Conservation (phyloP, 2,797 vertebrate genomes). For the Podargus strigoides region DNA sequence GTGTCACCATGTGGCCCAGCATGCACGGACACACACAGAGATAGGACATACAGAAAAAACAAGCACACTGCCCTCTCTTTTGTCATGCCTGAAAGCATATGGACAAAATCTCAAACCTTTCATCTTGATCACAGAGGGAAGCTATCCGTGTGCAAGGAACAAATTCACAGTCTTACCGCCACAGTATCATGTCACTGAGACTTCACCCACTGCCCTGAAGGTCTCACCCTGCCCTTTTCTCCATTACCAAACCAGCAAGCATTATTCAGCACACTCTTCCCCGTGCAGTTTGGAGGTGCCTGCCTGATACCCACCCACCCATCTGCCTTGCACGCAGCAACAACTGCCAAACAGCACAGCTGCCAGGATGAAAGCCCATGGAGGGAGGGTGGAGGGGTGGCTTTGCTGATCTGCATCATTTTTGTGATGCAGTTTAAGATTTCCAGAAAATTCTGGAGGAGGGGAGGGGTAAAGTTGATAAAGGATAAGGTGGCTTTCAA, state of each 20-base stretch:
- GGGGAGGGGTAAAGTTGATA: background rate
- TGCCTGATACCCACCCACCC: background rate
- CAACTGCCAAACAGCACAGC: background rate
- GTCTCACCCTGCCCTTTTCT: background rate
- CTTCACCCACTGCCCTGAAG: background rate
- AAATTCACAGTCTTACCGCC: background rate
- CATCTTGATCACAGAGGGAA: background rate
- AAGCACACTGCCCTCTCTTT: background rate
- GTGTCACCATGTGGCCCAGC: background rate
- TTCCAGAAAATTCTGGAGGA: slow-evolving; percentile 12
- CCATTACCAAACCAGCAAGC: background rate
- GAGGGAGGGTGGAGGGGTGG: background rate
- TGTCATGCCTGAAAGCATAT: background rate
- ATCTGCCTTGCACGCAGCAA: background rate
- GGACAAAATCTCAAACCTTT: background rate
- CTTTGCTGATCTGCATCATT: background rate
- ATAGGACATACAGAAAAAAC: background rate
- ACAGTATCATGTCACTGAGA: background rate
- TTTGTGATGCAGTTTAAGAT: background rate
- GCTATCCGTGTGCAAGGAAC: background rate
- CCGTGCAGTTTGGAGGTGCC: background rate
- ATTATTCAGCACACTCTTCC: background rate
- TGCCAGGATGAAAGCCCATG: background rate
- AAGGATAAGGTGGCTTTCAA: slow-evolving; percentile 24
- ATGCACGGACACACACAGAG: background rate